Percentiles rank a stretch among this genome's conserved stretches.
These are phyloP conservation scores for Odocoileus virginianus DNA, from an alignment of 2,113 vertebrate genomes.

Conservation along the genomic window DNA sequence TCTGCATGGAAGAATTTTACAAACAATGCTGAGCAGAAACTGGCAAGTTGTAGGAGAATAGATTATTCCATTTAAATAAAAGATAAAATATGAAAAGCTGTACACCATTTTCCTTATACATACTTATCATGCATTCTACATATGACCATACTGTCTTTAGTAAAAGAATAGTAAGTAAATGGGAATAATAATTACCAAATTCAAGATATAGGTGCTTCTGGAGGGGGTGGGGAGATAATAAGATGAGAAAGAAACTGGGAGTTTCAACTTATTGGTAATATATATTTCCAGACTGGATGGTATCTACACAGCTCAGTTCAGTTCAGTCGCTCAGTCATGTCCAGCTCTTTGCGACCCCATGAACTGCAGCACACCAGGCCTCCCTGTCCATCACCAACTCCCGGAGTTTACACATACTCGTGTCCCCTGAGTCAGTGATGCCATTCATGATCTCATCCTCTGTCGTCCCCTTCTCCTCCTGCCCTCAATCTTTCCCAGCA, in stretches of 20 bases:
- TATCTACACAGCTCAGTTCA: background rate
- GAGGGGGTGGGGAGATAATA: background rate
- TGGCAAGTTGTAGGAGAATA: background rate
- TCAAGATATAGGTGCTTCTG: background rate
- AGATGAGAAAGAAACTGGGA: background rate
- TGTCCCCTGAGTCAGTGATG: background rate
- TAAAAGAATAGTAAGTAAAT: slow-evolving; percentile 11
- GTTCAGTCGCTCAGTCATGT: background rate
- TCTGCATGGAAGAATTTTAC: background rate
- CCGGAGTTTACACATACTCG: background rate
- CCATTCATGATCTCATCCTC: background rate
- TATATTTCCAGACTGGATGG: background rate
- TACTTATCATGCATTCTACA: background rate
- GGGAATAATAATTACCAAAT: background rate
- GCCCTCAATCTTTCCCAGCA: background rate
- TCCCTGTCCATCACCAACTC: background rate
- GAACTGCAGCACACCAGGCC: accelerated
- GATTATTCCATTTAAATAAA: slow-evolving; percentile 2
- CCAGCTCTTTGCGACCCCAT: accelerated
- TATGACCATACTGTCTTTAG: background rate
- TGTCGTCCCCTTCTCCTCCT: background rate
- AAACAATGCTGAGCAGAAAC: background rate
- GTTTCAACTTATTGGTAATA: background rate
- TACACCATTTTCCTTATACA: background rate
- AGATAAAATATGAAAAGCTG: background rate